phyloP scores from a whole-genome alignment of 2,888 invertebrate species.

The Dusona sp. region DNA sequence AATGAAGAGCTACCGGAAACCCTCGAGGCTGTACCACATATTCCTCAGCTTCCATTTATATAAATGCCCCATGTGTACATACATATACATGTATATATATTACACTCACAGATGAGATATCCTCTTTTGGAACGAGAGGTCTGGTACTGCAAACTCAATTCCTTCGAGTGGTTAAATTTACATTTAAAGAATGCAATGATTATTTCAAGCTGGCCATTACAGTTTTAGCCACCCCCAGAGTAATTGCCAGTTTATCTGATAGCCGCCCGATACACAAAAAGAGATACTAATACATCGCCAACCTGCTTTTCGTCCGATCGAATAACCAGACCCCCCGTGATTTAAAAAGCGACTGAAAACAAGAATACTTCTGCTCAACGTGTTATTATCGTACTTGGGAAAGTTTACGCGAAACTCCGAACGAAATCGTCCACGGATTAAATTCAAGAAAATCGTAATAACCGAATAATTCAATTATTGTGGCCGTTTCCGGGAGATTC shows the following conservation, averaged over 20 bases:
- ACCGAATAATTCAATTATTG: background rate
- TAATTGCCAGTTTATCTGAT: slow-evolving; percentile 2
- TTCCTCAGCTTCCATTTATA: slow-evolving; percentile 5
- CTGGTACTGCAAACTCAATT: slow-evolving; percentile 12
- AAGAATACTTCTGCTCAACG: slow-evolving; percentile 7
- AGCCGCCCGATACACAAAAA: background rate
- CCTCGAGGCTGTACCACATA: slow-evolving; percentile 49
- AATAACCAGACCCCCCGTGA: background rate
- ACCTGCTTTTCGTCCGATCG: background rate
- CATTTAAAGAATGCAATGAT: slow-evolving; percentile 12
- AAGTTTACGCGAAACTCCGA: slow-evolving; percentile 11
- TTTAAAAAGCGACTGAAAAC: background rate
- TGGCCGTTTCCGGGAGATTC: slow-evolving; percentile 22
- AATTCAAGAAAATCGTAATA: slow-evolving; percentile 6
- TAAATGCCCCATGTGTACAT: background rate
- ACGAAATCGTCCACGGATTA: background rate
- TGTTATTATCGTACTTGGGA: slow-evolving; percentile 39
- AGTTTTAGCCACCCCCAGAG: background rate
- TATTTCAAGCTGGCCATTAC: slow-evolving; percentile 20
- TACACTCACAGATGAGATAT: slow-evolving; percentile 7
- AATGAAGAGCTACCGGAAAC: slow-evolving; percentile 64
- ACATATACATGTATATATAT: slow-evolving; percentile 8
- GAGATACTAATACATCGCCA: background rate
- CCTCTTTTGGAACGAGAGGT: slow-evolving; percentile 8
- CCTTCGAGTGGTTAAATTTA: slow-evolving; percentile 7